Conservation (phyloP, 2,888 invertebrate genomes). For the Mythimna impura region DNA sequence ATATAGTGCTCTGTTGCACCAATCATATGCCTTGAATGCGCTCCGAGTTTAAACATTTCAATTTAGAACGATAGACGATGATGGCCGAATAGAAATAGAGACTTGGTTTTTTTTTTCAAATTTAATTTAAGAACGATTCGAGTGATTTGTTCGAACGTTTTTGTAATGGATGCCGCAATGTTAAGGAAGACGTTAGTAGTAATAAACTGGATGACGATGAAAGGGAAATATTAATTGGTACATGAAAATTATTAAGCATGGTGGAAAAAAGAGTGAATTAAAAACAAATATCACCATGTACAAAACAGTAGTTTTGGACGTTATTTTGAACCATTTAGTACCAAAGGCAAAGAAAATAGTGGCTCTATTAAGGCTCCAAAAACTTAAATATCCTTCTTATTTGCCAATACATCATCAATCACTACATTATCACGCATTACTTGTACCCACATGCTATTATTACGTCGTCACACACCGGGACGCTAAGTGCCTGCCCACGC, state of each 20-base stretch:
- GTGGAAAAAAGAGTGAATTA: too few relatives aligned
- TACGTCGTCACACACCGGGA: slow-evolving; percentile 25
- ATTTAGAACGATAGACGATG: slow-evolving; percentile 34
- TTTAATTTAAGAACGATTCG: slow-evolving; percentile 9
- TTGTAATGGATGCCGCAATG: neutral
- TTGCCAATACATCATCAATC: slow-evolving; percentile 44
- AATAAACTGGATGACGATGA: neutral
- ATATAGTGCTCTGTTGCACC: slow-evolving; percentile 9
- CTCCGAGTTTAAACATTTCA: slow-evolving; percentile 26
- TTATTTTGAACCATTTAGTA: neutral
- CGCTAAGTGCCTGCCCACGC: slow-evolving; percentile 58
- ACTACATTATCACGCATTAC: slow-evolving; percentile 24
- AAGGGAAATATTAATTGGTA: neutral
- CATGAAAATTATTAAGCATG: neutral
- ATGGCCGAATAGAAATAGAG: slow-evolving; percentile 5
- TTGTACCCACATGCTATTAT: slow-evolving; percentile 29
- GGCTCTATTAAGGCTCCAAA: slow-evolving; percentile 11
- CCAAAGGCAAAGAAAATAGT: neutral
- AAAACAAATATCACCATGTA: too few relatives aligned
- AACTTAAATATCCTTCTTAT: slow-evolving; percentile 14
- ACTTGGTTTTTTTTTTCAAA: slow-evolving; percentile 3
- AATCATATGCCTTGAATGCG: slow-evolving; percentile 21
- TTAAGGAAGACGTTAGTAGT: too few relatives aligned
- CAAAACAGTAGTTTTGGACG: too few relatives aligned
- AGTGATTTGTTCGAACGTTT: neutral